Percentiles rank a stretch among this genome's conserved stretches.
Evolutionary conservation across 2,888 invertebrate genomes (phyloP).

Genomic region (Lithophane semibrunnea): DNA sequence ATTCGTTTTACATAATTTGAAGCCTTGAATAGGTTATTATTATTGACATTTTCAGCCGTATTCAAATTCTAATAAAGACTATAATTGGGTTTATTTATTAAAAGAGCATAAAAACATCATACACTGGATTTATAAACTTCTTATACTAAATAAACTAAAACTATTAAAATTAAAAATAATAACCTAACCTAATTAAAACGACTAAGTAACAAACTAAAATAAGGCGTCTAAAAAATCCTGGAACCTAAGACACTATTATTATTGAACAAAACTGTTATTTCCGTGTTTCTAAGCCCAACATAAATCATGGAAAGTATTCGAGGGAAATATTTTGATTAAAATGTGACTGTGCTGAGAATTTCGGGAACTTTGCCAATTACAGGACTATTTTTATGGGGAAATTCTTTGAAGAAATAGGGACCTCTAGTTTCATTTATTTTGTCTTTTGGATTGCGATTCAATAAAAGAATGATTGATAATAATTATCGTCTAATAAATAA

Average conservation of each 20-base stretch:
- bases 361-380: constrained; percentile 45
- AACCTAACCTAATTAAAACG: too few species aligned
- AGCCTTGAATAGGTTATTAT: not conserved
- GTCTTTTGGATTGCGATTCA: not conserved
- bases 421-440: constrained; percentile 5
- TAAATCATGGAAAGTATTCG: constrained; percentile 41
- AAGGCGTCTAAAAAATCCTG: too few species aligned
- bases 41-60: constrained; percentile 6
- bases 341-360: constrained; percentile 26
- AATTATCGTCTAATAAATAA: too few species aligned
- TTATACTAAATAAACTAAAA: too few species aligned
- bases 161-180: too few species aligned
- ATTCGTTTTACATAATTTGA: constrained; percentile 27
- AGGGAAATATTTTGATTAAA: constrained; percentile 32
- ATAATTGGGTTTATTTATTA: too few species aligned
- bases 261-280: constrained; percentile 15
- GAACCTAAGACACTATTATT: not conserved
- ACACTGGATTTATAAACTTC: too few species aligned
- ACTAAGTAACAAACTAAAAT: too few species aligned
- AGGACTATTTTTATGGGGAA: constrained; percentile 42
- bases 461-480: not conserved
- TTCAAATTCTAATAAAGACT: constrained; percentile 5
- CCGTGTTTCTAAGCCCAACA: constrained; percentile 10
- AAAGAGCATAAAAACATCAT: too few species aligned
- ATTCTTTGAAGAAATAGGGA: constrained; percentile 13